Evolutionary conservation across 2,888 invertebrate species (phyloP).

Genomic region (Drosophila crucigera): DNA sequence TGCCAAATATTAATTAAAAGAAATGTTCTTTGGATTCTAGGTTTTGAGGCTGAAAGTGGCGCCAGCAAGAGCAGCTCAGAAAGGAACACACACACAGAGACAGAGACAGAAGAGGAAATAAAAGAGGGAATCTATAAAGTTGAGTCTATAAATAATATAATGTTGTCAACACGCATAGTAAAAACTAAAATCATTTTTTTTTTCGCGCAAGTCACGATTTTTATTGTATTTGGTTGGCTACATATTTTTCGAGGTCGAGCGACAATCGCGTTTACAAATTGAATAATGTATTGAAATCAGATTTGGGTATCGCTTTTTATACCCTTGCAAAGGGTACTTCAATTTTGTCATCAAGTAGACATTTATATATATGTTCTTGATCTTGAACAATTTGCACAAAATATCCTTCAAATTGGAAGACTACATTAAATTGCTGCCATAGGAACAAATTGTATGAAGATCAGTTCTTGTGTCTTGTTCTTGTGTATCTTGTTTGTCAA

Average conservation of each 20-base stretch:
- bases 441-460: background rate
- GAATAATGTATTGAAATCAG: conserved; percentile 18
- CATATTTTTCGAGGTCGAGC: conserved; percentile 32
- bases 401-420: background rate
- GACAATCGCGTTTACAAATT: conserved; percentile 62
- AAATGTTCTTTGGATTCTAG: too few species aligned
- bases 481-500: background rate
- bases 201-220: conserved; percentile 67
- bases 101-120: background rate
- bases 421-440: background rate
- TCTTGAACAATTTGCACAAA: background rate
- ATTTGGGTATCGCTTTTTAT: background rate
- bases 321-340: background rate
- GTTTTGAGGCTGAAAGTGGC: background rate
- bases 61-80: conserved; percentile 6
- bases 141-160: conserved; percentile 42
- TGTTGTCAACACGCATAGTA: conserved; percentile 58
- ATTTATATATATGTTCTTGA: background rate
- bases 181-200: conserved; percentile 25
- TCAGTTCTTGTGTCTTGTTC: background rate
- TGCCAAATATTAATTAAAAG: too few species aligned
- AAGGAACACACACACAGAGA: background rate
- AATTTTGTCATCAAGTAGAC: background rate
- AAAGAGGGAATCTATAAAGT: conserved; percentile 2
- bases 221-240: conserved; percentile 14